phyloP scores from a whole-genome alignment of 2,797 vertebrate species.

The Chelidonichthys spinosus region DNA sequence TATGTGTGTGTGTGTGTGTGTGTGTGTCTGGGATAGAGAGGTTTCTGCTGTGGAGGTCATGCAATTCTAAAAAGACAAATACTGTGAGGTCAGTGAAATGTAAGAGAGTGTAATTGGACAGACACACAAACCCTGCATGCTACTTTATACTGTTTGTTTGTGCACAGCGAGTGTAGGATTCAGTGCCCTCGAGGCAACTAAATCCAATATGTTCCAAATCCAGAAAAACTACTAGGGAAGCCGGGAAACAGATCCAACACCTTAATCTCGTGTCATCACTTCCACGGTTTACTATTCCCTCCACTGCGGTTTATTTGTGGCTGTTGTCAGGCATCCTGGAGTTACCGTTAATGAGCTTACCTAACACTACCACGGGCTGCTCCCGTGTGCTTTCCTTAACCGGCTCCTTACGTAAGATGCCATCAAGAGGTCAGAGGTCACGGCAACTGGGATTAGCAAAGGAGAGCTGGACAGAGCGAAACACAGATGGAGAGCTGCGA shows the following conservation, averaged over 20 bases:
- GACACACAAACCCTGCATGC: not conserved
- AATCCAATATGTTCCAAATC: not conserved
- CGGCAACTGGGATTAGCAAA: slow-evolving; percentile 59
- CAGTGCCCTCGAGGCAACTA: not conserved
- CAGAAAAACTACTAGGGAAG: not conserved
- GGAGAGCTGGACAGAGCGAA: slow-evolving; percentile 18
- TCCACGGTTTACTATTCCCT: slow-evolving; percentile 11
- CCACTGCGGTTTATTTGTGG: slow-evolving; percentile 42
- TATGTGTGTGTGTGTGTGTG: slow-evolving; percentile 1
- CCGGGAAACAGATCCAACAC: not conserved
- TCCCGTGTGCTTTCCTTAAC: slow-evolving; percentile 53
- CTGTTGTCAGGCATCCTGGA: slow-evolving; percentile 39
- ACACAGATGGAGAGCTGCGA: slow-evolving; percentile 14
- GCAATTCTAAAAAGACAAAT: slow-evolving; percentile 31
- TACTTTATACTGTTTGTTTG: slow-evolving; percentile 2
- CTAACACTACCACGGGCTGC: slow-evolving; percentile 30
- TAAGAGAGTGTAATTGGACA: slow-evolving; percentile 6
- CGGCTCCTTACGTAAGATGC: slow-evolving; percentile 65
- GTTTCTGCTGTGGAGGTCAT: slow-evolving; percentile 37
- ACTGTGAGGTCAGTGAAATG: slow-evolving; percentile 4
- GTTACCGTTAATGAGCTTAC: slow-evolving; percentile 76
- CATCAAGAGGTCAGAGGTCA: slow-evolving; percentile 61
- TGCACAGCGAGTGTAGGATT: not conserved
- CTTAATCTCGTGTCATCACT: not conserved
- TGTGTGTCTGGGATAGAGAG: not conserved